Conservation (phyloP, 2,888 invertebrate genomes). For the Entomobrya multifasciata region DNA sequence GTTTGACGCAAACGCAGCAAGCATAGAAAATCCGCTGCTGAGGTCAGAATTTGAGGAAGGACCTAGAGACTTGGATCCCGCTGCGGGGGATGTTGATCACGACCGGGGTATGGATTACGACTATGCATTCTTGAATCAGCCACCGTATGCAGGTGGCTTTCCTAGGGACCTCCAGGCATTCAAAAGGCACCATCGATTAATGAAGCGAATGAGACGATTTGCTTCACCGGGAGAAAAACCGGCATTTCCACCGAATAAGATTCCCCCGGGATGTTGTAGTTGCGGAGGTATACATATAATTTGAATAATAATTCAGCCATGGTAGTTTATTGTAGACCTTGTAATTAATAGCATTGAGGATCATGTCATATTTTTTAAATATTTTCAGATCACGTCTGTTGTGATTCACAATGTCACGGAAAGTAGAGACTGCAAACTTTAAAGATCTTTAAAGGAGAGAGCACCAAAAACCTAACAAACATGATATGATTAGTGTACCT, state of each 20-base stretch:
- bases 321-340: too few species aligned
- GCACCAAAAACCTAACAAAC: too few species aligned
- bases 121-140: conserved; percentile 9
- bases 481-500: too few species aligned
- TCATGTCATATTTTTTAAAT: not conserved
- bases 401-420: conserved; percentile 23
- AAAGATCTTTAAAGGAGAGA: too few species aligned
- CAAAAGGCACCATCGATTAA: not conserved
- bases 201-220: not conserved
- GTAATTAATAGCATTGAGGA: too few species aligned
- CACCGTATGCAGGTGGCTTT: not conserved
- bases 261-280: conserved; percentile 18
- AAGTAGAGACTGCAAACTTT: conserved; percentile 1
- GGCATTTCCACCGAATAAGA: not conserved
- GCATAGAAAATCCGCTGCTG: conserved; percentile 5
- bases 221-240: not conserved
- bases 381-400: conserved; percentile 21
- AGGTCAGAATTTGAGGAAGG: not conserved
- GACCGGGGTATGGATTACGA: not conserved
- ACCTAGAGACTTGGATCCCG: not conserved
- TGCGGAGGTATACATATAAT: conserved; percentile 8
- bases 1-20: not conserved
- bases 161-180: not conserved
- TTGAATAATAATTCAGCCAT: not conserved
- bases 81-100: too few species aligned